Evolutionary conservation across 1,140 invertebrate species (phyloP).

Genomic region (Leptestheria dahalacensis): DNA sequence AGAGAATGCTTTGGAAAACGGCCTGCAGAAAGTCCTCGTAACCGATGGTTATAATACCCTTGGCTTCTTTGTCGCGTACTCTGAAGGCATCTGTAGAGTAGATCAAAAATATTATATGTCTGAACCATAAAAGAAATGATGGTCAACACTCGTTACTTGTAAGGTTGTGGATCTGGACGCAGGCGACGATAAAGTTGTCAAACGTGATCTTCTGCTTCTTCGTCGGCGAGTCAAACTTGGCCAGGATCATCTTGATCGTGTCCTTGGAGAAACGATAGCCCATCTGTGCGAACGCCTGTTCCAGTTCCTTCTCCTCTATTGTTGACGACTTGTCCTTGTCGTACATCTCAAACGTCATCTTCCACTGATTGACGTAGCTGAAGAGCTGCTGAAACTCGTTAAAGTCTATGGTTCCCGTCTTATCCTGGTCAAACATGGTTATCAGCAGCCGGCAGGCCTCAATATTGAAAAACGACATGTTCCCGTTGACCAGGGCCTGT

Average conservation of each 20-base stretch:
- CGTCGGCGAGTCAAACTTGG: constrained; percentile 44
- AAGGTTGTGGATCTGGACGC: constrained; percentile 70
- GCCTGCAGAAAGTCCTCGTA: constrained; percentile 75
- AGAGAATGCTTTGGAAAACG: constrained; percentile 36
- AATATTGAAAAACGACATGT: constrained; percentile 69
- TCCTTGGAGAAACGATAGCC: constrained; percentile 68
- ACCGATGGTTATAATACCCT: constrained; percentile 55
- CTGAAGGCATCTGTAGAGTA: constrained; percentile 53
- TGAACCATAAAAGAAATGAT: no score
- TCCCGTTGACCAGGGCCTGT: constrained; percentile 65
- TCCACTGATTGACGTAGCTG: constrained; percentile 52
- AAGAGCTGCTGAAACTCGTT: constrained; percentile 74
- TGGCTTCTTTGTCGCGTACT: constrained; percentile 50
- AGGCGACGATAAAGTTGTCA: constrained; percentile 74
- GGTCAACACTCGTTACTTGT: no score
- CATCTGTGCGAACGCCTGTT: constrained; percentile 69
- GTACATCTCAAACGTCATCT: constrained; percentile 56
- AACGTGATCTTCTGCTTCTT: constrained; percentile 50
- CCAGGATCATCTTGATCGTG: constrained; percentile 55
- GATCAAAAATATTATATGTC: constrained; percentile 10
- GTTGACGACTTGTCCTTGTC: constrained; percentile 65
- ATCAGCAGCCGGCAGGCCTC: constrained; percentile 79
- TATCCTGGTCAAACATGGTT: constrained; percentile 79
- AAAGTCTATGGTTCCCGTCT: constrained; percentile 69
- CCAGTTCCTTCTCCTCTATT: constrained; percentile 63